phyloP scores from a whole-genome alignment of 2,113 vertebrate genomes.

The chimpanzee (Pan troglodytes) region NHGRI_mPanTro3-v2.1_pri NC_072401.2:110849001-110849500 shows the following conservation, averaged over 20 bases:
- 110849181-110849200: not conserved
- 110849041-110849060: not conserved
- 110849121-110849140: slow-evolving; percentile 47
- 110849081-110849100: slow-evolving; percentile 48
- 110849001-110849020: slow-evolving; percentile 43
- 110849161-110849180: too few relatives aligned
- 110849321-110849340: not conserved
- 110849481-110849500: not conserved
- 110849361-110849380: not conserved
- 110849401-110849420: not conserved
- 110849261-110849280: not conserved
- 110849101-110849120: not conserved
- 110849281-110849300: not conserved
- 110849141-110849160: not conserved
- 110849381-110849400: not conserved
- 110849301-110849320: not conserved
- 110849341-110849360: not conserved
- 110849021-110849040: slow-evolving; percentile 52
- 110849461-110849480: not conserved
- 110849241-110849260: not conserved
- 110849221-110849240: not conserved
- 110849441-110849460: not conserved
- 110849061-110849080: slow-evolving; percentile 66
- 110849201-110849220: not conserved
- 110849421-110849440: not conserved